Base-by-base conservation (phyloP, 2,888 invertebrate species). In the Baccha elongata region DNA sequence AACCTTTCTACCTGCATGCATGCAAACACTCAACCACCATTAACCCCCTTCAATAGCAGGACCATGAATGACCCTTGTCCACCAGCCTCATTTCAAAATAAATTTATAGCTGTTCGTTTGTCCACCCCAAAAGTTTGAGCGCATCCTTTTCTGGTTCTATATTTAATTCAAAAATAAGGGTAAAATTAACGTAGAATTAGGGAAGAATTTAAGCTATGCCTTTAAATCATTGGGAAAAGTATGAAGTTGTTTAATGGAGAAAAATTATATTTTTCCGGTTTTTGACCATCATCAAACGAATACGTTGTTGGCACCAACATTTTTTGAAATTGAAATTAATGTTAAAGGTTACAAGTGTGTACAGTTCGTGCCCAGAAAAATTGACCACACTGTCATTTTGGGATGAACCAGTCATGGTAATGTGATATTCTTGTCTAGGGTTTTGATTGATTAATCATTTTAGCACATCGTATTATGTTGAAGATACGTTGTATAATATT, bases 331-430 rank as follows among this genome's bases (percentile, higher is more conserved):
- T 6, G 19, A 48, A 37, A n/a, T 32, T 29, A 60, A 84, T 84
- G 84, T 84, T 84, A 84, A 84, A 84, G 84, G 84, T 84, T 74
- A 80, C 84, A 80, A 84, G 84, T 84, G 84, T 80, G 84, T 84
- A 74, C 67, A 67, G 84, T 84, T 80, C 84, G 84, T 84, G 84
- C 84, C 84, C 74, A 80, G 74, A n/a, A 50, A 84, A 84, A 80
- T 84, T 84, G 84, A 84, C 84, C 84, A 80, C 84, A 79, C 67
- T 84, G 84, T 84, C 84, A 84, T 80, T 84, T 84, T 72, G 84
- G 84, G 80, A 74, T 81, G 84, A 84, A 75, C 84, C 71, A 72
- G 62, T 46, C 19, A 37, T 13, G 78, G 83, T 83, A 83, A 83
- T 73, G 58, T 73, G 83, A 83, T 83, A 83, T 83, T 50, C 68